Evolutionary conservation across 2,797 vertebrate species (phyloP), one percentile per base, ranked within the genome.

Genomic region (Lacerta bilineata): DNA sequence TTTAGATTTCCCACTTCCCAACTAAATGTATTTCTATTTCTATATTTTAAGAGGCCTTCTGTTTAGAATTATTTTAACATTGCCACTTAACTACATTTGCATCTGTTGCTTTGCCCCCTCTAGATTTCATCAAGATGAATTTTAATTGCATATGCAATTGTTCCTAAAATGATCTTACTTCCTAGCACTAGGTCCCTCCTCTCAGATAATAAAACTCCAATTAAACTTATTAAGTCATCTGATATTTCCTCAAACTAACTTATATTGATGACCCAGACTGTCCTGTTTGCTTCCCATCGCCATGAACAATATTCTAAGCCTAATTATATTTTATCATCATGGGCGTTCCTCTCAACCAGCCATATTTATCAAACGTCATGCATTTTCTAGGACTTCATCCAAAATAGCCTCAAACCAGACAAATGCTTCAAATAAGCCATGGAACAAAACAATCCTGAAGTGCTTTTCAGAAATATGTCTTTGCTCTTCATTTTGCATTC

Each of bases 371-470:
- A 93, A 94, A 89, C 61, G 93, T 90, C 75, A 84, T 95, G 61
- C 89, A 88, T 92, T 95, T 95, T 94, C 95, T 94, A 97, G 95
- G 96, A 94, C 84, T 92, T 87, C 50, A 1, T 96, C 96, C 96
- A 97, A 96, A 97, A 96, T 93, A 96, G 91, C 95, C 93, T 95
- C 93, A 92, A 97, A 94, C 91, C 86, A 96, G 94, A 92, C 95
- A 95, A 96, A 93, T 89, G 88, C 83, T 83, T 91, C 94, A 96
- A 95, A 88, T 93, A 96, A 94, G 77, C 93, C 69, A 5, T 94
- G 90, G 92, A 94, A 93, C 91, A 96, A 96, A 96, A 88, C 87
- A 95, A 77, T 94, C 87, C 92, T 95, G 88, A 96, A 96, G 95
- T 91, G 92, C 69, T 90, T 96, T 91, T 92, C 43, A 43, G 95